These are phyloP conservation scores for Tipula helvola DNA, from an alignment of 2,888 invertebrate species.

Conservation along the genomic window DNA sequence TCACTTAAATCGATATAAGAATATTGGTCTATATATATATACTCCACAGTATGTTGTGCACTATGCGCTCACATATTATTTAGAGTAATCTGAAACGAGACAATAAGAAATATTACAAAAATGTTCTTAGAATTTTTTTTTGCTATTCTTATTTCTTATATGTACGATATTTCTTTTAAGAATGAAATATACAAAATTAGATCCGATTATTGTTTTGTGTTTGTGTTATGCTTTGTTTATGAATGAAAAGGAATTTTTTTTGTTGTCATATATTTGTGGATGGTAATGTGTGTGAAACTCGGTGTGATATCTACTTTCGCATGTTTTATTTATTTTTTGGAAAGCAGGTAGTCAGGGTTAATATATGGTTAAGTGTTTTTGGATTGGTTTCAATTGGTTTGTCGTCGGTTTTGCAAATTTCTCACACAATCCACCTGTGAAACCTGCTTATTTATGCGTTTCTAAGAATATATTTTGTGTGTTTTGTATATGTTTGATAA, in stretches of 20 bases:
- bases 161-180: background rate
- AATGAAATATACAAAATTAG: background rate
- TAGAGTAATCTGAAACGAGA: background rate
- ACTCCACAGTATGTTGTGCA: background rate
- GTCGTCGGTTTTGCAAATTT: background rate
- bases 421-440: background rate
- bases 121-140: background rate
- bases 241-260: background rate
- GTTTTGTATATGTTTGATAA: background rate
- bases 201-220: background rate
- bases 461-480: background rate
- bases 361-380: background rate
- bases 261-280: background rate
- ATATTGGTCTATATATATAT: background rate
- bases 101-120: background rate
- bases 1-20: constrained; percentile 4
- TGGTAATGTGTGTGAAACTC: background rate
- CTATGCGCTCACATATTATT: background rate
- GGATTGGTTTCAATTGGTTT: background rate
- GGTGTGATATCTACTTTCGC: background rate
- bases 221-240: background rate
- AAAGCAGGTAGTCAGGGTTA: background rate
- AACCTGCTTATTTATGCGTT: background rate
- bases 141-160: background rate
- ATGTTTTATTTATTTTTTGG: background rate